Evolutionary conservation across 2,797 vertebrate species (phyloP), one percentile per base, ranked within the genome.

Genomic region (Cryptoblepharus egeriae): DNA sequence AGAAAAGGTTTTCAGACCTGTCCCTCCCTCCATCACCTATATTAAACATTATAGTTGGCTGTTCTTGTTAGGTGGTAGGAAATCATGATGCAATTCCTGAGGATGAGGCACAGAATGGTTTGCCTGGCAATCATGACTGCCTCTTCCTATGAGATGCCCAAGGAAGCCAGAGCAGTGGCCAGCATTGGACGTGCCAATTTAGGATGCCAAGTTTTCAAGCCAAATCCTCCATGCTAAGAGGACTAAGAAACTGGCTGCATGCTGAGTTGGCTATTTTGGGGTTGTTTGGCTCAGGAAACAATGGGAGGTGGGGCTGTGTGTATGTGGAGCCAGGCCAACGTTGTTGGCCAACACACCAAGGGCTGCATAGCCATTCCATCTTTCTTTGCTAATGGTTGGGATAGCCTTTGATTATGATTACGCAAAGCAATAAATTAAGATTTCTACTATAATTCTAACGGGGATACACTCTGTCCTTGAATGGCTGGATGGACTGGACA

Each of bases 141-240:
- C 87, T 84, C 87, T 91, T 94, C 89, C 88, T 87, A n/a, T 91
- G 86, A 92, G 89, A 89, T 88, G 86, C 84, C 86, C 89, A 88
- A 78, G 32, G 80, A 77, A 86, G 52, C 61, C 32, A 86, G 42
- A 91, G 75, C 73, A 81, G 81, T 45, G 65, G 90, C 84, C 89
- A 90, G 83, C 68, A 55, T 79, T 87, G 89, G 45, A 20, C 80
- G 76, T 49, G 45, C 84, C 39, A 70, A 70, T 81, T 90, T 42
- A 30, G 77, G 79, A 37, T 79, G 70, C 80, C 68, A 88, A 86
- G 80, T 70, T 83, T 35, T 61, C 30, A 37, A 86, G 91, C 88
- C 86, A 93, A 90, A 80, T 57, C 58, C 35, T 78, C 28, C 61
- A 60, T 75, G 83, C 88, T 86, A 83, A 2, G 64, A 79, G 79